Base-by-base conservation (phyloP, 2,888 invertebrate species). In the Andrena trimmerana region DNA sequence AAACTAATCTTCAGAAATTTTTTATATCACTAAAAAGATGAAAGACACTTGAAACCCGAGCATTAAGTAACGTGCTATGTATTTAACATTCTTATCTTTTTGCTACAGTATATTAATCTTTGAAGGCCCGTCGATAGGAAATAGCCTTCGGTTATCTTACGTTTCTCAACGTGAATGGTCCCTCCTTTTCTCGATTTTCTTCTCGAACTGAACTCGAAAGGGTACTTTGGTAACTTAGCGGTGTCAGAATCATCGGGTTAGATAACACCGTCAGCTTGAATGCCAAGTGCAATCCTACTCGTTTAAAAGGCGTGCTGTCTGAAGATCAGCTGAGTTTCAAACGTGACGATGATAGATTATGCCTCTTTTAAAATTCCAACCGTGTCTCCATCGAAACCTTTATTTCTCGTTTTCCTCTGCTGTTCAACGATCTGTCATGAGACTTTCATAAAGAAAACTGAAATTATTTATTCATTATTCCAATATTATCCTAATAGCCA, bases 231-330 rank as follows among this genome's bases (percentile, higher is more conserved):
- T 20, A 57, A 57, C 57, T 57, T 57, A 57, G 57, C 24, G 27
- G 57, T 57, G 57, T 27, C 57, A 63, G 81, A 83, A 86, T 86
- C 81, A 77, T 71, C 76, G 70, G 78, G 74, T 81, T 78, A 83
- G 83, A 83, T 86, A 83, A 86, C 81, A 83, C 66, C 29, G 27
- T 68, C 33, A 68, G 60, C 75, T 85, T 69, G 86, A 83, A 86
- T 86, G 71, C 74, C 86, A 86, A 86, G 75, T 69, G 69, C 78
- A 74, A 77, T 85, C 78, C 74, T 67, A 59, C 72, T 75, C 57
- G 57, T 57, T 54, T 57, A 57, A 42, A 75, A 71, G 72, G 78
- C 68, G 72, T 62, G 74, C 78, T 83, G 81, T 78, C 77, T 81
- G 71, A 84, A 74, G 84, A 85, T 84, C 81, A 76, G 81, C 81